Evolutionary conservation across 2,888 invertebrate species (phyloP), one percentile per base, ranked within the genome.

Genomic region (Melangyna quadrimaculata): DNA sequence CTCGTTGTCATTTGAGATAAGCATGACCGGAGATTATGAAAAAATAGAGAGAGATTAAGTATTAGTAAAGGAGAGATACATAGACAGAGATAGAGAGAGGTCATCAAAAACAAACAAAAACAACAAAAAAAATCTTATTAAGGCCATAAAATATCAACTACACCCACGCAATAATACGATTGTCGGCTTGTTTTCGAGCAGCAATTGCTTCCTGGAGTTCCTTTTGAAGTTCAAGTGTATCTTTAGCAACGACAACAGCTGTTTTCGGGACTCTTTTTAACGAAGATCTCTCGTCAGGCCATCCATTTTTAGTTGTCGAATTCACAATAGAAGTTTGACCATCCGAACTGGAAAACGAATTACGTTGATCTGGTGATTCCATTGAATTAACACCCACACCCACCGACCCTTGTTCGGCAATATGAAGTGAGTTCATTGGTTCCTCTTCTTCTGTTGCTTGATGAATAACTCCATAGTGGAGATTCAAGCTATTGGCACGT

Each of bases 101-200:
- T 17, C 88, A 89, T 89, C 86, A 88, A 83, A 70, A 80, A 72
- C 19, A 51, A 74, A 80, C 69, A 17, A 78, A 59, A 78, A 86
- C 51, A 75, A 48, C 45, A 40, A 12, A 70, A 63, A 43, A 77
- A 67, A 17, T 2, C 70, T 67, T 83, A 78, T 55, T 78, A 71
- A 86, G 35, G 59, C 73, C 81, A 65, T 75, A 82, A 82, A 84
- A 72, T 83, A 70, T 69, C 45, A 70, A 89, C 91, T 91, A 92
- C 90, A 92, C 92, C 92, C 92, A 92, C 92, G 91, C 92, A 89
- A 91, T 91, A 88, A 92, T 91, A 89, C 91, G 91, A 88, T 90
- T 90, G 88, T 92, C 92, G 70, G 92, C 91, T 88, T 91, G 90
- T 88, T 92, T 91, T 88, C 91, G 91, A 87, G 91, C 91, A 74